These are phyloP conservation scores for Lamellibrachia luymesi DNA, from an alignment of 1,140 invertebrate genomes.

Conservation along the genomic window DNA sequence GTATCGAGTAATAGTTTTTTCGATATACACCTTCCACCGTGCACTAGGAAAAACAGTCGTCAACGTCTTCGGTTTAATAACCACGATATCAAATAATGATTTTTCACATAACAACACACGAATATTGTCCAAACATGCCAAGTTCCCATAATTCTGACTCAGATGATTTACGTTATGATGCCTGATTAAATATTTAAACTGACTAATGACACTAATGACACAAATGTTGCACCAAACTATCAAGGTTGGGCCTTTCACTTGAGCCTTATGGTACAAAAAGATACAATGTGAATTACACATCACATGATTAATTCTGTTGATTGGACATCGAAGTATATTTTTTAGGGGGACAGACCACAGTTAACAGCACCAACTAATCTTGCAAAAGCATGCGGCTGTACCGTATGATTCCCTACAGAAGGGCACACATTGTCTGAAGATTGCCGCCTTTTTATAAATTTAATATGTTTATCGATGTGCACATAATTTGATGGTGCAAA, in stretches of 20 bases:
- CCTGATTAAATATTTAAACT: neutral
- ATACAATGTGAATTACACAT: neutral
- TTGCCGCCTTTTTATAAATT: neutral
- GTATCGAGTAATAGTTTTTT: neutral
- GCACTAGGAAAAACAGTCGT: neutral
- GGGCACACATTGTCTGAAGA: neutral
- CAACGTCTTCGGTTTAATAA: neutral
- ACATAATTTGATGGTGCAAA: neutral
- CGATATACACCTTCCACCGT: neutral
- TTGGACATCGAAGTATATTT: neutral
- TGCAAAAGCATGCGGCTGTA: neutral
- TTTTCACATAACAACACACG: neutral
- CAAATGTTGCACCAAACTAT: neutral
- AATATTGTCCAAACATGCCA: neutral
- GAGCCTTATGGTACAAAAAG: too few species aligned
- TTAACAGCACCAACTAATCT: neutral
- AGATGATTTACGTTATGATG: neutral
- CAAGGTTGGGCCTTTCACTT: neutral
- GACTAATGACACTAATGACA: neutral
- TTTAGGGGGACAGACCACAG: neutral
- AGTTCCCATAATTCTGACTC: neutral
- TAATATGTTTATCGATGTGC: neutral
- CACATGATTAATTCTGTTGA: neutral
- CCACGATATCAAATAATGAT: neutral
- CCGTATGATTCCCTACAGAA: neutral